Base-by-base conservation (phyloP, 2,888 invertebrate species). In the Antheraea assamensis region DNA sequence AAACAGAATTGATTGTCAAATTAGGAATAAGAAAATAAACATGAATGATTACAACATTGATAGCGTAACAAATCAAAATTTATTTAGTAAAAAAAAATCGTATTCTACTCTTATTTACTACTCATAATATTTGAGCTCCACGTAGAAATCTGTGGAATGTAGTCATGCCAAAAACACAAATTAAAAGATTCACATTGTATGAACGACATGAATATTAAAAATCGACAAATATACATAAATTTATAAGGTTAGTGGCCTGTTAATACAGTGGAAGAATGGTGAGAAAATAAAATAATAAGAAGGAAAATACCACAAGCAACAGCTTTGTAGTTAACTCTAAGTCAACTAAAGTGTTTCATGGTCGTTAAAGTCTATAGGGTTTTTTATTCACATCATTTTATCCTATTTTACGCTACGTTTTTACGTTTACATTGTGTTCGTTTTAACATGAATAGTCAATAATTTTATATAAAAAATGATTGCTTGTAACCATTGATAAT, bases 291-390 rank as follows among this genome's bases (percentile, higher is more conserved):
- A 58, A 58, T 58, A 58, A 58, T 58, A 15, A 30, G 1, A 24
- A 58, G 27, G 27, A 64, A 64, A 30, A 17, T 30, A 27, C 17
- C 27, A 64, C 61, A 27, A 64, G 61, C 30, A 30, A 58, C 24
- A 58, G 13, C 30, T 30, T 17, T 64, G 15, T 64, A 64, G 27
- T 10, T 30, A 64, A 64, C 61, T 64, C 27, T 17, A 64, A 64
- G 61, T 30, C 13, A 64, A 30, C 61, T 21, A 10, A 58, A 58
- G 58, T 58, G 61, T 64, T 64, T 64, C 61, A 64, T 64, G 61
- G 61, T 17, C 61, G 30, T 30, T 64, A 30, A 17, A 64, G 2
- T 30, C 58, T 55, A n/a, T 58, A 58, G n/a, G 24, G 27, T 64
- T 30, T 64, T 61, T 64, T 64, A 30, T 64, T 30, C 30, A 30